phyloP scores from a whole-genome alignment of 2,888 invertebrate genomes.

The Coecobrya sp. region DNA sequence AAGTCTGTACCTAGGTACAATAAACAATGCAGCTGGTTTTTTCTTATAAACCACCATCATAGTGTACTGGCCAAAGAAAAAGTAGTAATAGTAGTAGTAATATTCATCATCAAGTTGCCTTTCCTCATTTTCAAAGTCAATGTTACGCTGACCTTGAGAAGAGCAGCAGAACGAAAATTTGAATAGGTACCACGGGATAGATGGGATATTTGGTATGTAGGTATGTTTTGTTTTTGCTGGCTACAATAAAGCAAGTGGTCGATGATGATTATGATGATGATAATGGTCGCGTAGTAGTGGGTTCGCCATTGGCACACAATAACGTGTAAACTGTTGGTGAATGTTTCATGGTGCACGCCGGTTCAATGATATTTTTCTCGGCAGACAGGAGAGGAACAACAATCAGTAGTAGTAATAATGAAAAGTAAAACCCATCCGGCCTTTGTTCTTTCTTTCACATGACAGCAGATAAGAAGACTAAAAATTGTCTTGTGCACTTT shows the following conservation, averaged over 20 bases:
- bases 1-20: constrained; percentile 48
- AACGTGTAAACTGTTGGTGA: constrained; percentile 18
- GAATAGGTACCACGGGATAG: background rate
- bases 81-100: constrained; percentile 11
- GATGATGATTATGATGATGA: background rate
- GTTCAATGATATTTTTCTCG: constrained; percentile 42
- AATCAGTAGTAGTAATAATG: constrained; percentile 5
- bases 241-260: background rate
- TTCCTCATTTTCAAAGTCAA: constrained; percentile 73
- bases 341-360: constrained; percentile 63
- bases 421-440: constrained; percentile 55
- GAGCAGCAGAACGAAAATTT: constrained; percentile 41
- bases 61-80: background rate
- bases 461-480: constrained; percentile 39
- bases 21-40: constrained; percentile 45
- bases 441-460: constrained; percentile 72
- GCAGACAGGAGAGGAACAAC: background rate
- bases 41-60: background rate
- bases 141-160: constrained; percentile 73
- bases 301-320: constrained; percentile 29
- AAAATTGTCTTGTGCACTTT: constrained; percentile 50
- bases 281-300: background rate
- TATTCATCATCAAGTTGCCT: constrained; percentile 63
- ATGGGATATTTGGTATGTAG: background rate
- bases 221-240: background rate